Evolutionary conservation across 2,113 vertebrate genomes (phyloP), one percentile per base, ranked within the genome.

Genomic region (Gadus chalcogrammus): DNA sequence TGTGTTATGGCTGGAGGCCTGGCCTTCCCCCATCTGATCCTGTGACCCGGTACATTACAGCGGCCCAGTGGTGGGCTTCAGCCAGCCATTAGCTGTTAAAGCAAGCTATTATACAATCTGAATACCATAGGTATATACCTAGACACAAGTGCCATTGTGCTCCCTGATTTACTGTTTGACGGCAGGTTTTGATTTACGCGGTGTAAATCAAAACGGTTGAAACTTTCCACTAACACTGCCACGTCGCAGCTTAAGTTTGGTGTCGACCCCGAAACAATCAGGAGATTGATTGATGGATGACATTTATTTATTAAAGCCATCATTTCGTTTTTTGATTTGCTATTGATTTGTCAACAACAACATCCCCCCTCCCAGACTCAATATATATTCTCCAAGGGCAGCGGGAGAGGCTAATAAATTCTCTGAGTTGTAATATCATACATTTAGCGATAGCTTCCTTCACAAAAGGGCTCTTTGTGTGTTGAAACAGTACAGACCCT

Each of bases 11-110:
- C 88, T 93, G 93, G 93, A 92, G 72, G 85, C 68, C 15, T 85
- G 3, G 90, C 91, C 92, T 88, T 89, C 88, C 88, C 82, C 88
- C 76, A 89, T 89, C 90, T 92, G 85, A 82, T 87, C 72, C 87
- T 83, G 71, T 92, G 90, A 91, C 92, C 92, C 81, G 18, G 0
- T 89, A 77, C 87, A 90, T 90, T 88, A 90, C 86, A 87, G 85
- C 85, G 78, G 84, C 88, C 82, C 70, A 76, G 88, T 88, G 72
- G 73, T 83, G 82, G 79, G 88, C 88, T 82, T 67, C 72, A 79
- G 78, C 75, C 80, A 77, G 74, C 65, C 75, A 74, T 81, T 80
- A 81, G 22, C 63, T 35, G 76, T 86, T 83, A 88, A 79, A 81
- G 87, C 87, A 86, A 84, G 73, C 90, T 90, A 85, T 73, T 88